Base-by-base conservation (phyloP, 2,888 invertebrate genomes). In the Torymus auratus region DNA sequence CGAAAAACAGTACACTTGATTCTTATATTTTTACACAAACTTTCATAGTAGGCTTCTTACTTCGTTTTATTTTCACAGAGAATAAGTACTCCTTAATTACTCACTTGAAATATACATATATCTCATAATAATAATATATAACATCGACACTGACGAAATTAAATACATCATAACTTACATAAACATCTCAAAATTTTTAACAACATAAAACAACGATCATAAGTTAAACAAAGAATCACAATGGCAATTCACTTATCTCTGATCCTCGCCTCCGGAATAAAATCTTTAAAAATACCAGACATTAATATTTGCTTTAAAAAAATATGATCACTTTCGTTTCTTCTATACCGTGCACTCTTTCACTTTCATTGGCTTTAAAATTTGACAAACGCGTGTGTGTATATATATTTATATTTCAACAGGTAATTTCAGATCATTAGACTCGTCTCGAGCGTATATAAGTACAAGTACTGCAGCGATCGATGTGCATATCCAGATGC, bases 401-500 rank as follows among this genome's bases (percentile, higher is more conserved):
- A 52, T 23, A 56, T 50, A 53, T 67, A 55, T 13, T 55, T 76
- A 69, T 69, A 62, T 62, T 50, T 76, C 20, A 69, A 76, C 65
- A 52, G 65, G 53, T 72, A 67, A 61, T 75, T 75, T 65, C 65
- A 53, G 68, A 74, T 74, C n/a, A n/a, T 64, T 41, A 41, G n/a
- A 53, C 52, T 75, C n/a, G 14, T 79, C 13, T 28, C 17, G 23
- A 5, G 50, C n/a, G 56, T 60, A n/a, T 67, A 17, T 28, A 58
- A 58, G 68, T 62, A 53, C 56, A 60, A 28, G 23, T 58, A 15
- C 67, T 50, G 50, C 14, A 28, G 41, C 17, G 56, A 11, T 62
- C 12, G 17, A 53, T 58, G 12, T 60, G 65, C 64, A 71, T 41
- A 41, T 78, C 76, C 53, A 69, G 70, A 70, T 65, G 65, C 69